Evolutionary conservation across 2,797 vertebrate species (phyloP).

Genomic region (Syndactyla subalaris): DNA sequence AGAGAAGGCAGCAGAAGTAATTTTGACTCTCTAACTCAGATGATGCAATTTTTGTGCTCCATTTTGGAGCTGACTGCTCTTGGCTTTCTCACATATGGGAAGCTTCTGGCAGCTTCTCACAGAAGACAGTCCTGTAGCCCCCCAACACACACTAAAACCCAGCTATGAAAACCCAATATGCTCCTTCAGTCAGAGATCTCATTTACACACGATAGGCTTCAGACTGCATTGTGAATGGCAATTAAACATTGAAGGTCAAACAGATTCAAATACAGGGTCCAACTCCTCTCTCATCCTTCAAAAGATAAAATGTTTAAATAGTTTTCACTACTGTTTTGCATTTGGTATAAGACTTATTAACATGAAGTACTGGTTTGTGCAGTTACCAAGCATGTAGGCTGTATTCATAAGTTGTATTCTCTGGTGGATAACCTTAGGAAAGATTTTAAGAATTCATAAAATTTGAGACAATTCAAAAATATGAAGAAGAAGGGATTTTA

Average conservation of each 20-base stretch:
- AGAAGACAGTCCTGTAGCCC: background rate
- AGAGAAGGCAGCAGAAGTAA: background rate
- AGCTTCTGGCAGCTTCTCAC: background rate
- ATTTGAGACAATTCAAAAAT: background rate
- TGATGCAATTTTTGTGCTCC: background rate
- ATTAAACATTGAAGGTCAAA: background rate
- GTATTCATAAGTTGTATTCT: background rate
- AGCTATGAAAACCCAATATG: background rate
- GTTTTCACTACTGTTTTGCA: background rate
- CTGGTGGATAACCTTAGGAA: background rate
- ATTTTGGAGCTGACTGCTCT: fast-evolving
- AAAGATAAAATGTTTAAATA: background rate
- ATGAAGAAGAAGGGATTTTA: background rate
- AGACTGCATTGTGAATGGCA: background rate
- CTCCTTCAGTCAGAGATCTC: background rate
- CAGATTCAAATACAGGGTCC: background rate
- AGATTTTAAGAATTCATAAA: background rate
- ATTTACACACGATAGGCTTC: background rate
- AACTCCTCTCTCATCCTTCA: background rate
- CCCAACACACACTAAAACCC: background rate
- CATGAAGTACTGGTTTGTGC: background rate
- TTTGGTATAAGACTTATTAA: background rate
- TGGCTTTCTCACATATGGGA: background rate
- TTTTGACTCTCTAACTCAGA: background rate
- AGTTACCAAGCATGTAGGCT: background rate